Evolutionary conservation across 2,113 vertebrate genomes (phyloP).

Genomic region (Alethe castanea): DNA sequence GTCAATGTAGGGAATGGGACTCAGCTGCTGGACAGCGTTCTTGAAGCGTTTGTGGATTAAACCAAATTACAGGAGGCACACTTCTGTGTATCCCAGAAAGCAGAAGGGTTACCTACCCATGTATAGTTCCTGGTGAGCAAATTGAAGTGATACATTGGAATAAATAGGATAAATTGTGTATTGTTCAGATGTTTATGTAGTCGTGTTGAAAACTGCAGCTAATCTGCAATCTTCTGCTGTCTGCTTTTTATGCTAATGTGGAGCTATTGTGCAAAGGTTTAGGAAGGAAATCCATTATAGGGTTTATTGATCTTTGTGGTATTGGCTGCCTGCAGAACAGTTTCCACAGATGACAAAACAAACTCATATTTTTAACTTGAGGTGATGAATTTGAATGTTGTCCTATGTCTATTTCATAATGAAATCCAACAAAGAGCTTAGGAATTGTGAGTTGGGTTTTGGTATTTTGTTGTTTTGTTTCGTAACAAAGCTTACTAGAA

Average conservation of each 20-base stretch:
- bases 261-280: not conserved
- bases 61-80: not conserved
- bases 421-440: not conserved
- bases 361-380: not conserved
- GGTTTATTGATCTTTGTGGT: constrained; percentile 16
- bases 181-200: not conserved
- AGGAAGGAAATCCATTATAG: not conserved
- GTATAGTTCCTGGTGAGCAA: not conserved
- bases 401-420: not conserved
- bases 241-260: constrained; percentile 22
- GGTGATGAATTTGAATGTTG: not conserved
- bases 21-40: not conserved
- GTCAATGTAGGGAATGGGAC: constrained; percentile 31
- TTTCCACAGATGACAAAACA: not conserved
- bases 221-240: not conserved
- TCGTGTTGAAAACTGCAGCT: not conserved
- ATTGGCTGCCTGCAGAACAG: not conserved
- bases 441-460: not conserved
- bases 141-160: not conserved
- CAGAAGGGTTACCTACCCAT: not conserved
- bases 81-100: not conserved
- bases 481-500: not conserved
- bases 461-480: not conserved
- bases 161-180: not conserved
- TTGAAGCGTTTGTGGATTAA: not conserved